Evolutionary conservation across 1,140 invertebrate species (phyloP).

Genomic region (Hypothenemus hampei): DNA sequence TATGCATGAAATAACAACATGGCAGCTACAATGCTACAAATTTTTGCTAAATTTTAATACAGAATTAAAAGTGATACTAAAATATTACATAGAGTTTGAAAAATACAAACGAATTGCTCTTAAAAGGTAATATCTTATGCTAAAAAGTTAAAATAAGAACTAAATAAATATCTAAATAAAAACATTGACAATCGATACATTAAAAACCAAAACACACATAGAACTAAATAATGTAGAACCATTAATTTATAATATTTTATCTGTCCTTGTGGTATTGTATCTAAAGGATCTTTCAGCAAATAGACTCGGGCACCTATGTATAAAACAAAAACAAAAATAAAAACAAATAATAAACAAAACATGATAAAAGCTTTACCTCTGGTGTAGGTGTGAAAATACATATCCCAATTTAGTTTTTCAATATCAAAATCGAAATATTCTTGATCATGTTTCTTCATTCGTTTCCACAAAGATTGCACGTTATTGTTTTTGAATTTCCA

Average conservation of each 20-base stretch:
- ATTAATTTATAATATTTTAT: constrained; percentile 33
- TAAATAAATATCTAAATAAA: neutral
- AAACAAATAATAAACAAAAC: no score
- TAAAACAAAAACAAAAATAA: no score
- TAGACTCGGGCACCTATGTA: constrained; percentile 47
- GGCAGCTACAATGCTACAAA: no score
- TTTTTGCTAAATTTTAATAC: no score
- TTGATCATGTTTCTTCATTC: constrained; percentile 57
- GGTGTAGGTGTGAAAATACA: constrained; percentile 55
- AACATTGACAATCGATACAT: constrained; percentile 11
- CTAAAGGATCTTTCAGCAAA: constrained; percentile 56
- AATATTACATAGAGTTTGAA: no score
- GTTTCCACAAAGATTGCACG: constrained; percentile 54
- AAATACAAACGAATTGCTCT: no score
- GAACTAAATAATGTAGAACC: constrained; percentile 32
- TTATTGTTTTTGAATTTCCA: constrained; percentile 72
- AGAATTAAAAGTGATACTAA: no score
- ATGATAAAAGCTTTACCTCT: no score
- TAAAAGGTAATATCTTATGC: no score
- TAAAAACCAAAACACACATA: constrained; percentile 24
- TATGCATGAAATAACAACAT: no score
- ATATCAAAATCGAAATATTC: constrained; percentile 58
- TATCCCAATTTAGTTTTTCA: constrained; percentile 53
- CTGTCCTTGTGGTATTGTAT: constrained; percentile 44
- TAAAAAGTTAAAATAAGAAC: neutral